These are phyloP conservation scores for Tribolium freemani DNA, from an alignment of 2,888 invertebrate species.

Conservation along the genomic window DNA sequence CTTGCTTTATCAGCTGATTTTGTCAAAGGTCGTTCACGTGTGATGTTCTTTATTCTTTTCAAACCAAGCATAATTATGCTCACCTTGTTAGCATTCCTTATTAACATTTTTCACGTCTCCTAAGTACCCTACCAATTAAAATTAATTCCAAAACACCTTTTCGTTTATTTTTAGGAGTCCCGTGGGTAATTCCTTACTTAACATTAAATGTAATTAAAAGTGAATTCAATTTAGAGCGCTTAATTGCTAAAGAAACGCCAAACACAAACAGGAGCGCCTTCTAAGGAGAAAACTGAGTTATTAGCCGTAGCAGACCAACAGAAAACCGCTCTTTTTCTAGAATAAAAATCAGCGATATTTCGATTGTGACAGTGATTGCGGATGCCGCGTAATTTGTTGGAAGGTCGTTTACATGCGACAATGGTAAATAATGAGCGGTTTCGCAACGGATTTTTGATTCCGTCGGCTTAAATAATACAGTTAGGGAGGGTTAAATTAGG, in stretches of 20 bases:
- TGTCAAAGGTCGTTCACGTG: conserved; percentile 39
- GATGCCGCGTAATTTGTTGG: conserved; percentile 31
- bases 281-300: neutral
- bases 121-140: conserved; percentile 19
- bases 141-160: conserved; percentile 22
- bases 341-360: no score
- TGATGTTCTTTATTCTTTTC: conserved; percentile 36
- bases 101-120: conserved; percentile 27
- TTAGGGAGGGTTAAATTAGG: neutral
- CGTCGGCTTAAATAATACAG: neutral
- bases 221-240: conserved; percentile 11
- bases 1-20: conserved; percentile 28
- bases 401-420: conserved; percentile 26
- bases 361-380: conserved; percentile 10
- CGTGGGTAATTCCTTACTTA: conserved; percentile 12
- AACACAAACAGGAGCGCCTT: neutral
- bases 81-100: conserved; percentile 38
- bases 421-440: neutral
- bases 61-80: conserved; percentile 28
- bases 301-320: neutral
- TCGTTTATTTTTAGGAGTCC: conserved; percentile 21
- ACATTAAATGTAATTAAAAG: conserved; percentile 29
- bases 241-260: neutral
- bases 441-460: conserved; percentile 2
- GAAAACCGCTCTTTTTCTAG: neutral